phyloP scores from a whole-genome alignment of 2,797 vertebrate genomes.

The Crenuchus spilurus region DNA sequence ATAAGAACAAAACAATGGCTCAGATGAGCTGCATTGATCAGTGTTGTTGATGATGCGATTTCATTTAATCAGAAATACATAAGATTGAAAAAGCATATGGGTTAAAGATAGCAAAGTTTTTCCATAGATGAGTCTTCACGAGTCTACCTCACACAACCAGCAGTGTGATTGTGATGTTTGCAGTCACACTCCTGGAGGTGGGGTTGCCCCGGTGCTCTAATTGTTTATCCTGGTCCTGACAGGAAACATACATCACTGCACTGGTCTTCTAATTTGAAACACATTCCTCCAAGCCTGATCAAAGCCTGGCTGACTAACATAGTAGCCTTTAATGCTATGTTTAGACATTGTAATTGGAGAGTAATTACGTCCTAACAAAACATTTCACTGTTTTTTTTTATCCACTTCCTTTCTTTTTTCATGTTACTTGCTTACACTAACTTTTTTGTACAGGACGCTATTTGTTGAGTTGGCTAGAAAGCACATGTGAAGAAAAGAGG shows the following conservation, averaged over 20 bases:
- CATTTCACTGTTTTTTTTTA: conserved; percentile 64
- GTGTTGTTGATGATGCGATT: no score
- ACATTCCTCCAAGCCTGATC: conserved; percentile 78
- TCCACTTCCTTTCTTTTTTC: conserved; percentile 44
- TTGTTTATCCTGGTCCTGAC: conserved; percentile 93
- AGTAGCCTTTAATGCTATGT: conserved; percentile 72
- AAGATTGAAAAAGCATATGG: no score
- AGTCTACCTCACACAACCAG: no score
- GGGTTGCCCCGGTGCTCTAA: conserved; percentile 77
- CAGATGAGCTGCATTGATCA: no score
- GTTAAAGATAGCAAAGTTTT: no score
- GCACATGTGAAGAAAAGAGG: conserved; percentile 54
- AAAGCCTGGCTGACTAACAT: conserved; percentile 77
- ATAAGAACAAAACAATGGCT: no score
- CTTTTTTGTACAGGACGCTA: conserved; percentile 49
- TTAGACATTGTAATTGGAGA: conserved; percentile 82
- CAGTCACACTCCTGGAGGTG: conserved; percentile 81
- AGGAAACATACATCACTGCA: conserved; percentile 88
- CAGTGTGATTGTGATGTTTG: conserved; percentile 71
- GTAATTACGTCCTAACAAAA: conserved; percentile 84
- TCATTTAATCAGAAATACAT: no score
- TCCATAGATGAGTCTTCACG: no score
- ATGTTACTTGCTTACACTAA: no score
- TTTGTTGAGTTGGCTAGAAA: conserved; percentile 64
- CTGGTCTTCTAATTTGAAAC: conserved; percentile 78